Base-by-base conservation (phyloP, 2,797 vertebrate species). In the Gouania willdenowi region DNA sequence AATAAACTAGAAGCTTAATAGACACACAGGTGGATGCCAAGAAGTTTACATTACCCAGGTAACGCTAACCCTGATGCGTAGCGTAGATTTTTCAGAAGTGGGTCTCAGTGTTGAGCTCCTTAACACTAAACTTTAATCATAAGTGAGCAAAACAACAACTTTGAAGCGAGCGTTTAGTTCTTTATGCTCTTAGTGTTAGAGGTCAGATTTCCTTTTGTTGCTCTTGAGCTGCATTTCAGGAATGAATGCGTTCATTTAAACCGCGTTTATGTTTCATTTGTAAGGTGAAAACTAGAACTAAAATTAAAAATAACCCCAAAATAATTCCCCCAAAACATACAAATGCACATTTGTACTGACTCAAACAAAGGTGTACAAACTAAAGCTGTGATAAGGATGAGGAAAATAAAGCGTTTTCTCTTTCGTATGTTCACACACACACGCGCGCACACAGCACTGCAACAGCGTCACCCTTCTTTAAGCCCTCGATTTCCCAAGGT, bases 161-260 rank as follows among this genome's bases (percentile, higher is more conserved):
- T n/a, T n/a, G n/a, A n/a, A n/a, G 10, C 10, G 10, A 10, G 10
- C 10, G 10, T 10, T 10, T 10, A 10, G n/a, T 48, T 58, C 36
- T n/a, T n/a, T n/a, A n/a, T n/a, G n/a, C n/a, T n/a, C n/a, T n/a
- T n/a, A n/a, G n/a, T n/a, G n/a, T n/a, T n/a, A n/a, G n/a, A n/a
- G n/a, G n/a, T n/a, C n/a, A n/a, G n/a, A n/a, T 14, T 13, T 50
- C 44, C 19, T 42, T 30, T 27, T 23, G 36, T 51, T 26, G 46
- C 44, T 57, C 42, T 30, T 37, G 47, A 47, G 53, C 48, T 77
- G 67, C 37, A 68, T 66, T 75, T 66, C 55, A 75, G 73, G 78
- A 83, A 81, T 73, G 66, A 79, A 83, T 85, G 79, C 79, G 69
- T 83, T 75, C 78, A 78, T 61, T 59, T 76, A 44, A 74, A 53